Evolutionary conservation across 2,888 invertebrate species (phyloP).

Genomic region (Eupithecia abbreviata): DNA sequence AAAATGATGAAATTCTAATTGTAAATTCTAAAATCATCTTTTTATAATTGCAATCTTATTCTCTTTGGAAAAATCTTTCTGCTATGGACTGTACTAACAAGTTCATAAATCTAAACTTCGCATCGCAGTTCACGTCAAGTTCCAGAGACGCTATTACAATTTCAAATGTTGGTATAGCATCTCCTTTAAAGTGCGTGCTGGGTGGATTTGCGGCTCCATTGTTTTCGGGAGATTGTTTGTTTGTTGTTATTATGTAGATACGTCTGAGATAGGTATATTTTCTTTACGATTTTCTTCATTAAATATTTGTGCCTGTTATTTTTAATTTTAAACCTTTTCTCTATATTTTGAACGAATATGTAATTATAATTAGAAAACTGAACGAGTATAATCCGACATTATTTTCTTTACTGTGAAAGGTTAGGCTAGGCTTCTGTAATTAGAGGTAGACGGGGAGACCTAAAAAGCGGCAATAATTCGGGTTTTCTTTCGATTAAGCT

Average conservation of each 20-base stretch:
- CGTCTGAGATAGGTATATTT: not conserved
- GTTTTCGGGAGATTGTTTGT: slow-evolving; percentile 48
- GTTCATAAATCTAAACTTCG: slow-evolving; percentile 72
- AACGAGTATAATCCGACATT: not conserved
- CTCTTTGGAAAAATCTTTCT: not conserved
- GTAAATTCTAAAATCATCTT: not conserved
- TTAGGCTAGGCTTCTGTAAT: not conserved
- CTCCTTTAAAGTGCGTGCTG: slow-evolving; percentile 34
- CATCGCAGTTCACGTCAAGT: slow-evolving; percentile 65
- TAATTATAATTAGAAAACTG: not conserved
- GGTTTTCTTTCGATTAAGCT: too few species aligned
- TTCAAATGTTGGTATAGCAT: slow-evolving; percentile 52
- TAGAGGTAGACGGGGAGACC: not conserved
- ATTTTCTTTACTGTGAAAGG: not conserved
- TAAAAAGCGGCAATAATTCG: not conserved
- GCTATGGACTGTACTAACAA: slow-evolving; percentile 42
- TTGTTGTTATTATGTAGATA: not conserved
- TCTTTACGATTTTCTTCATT: slow-evolving; percentile 6
- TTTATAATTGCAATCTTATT: not conserved
- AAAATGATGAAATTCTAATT: too few species aligned
- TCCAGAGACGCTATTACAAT: slow-evolving; percentile 60
- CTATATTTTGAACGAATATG: not conserved
- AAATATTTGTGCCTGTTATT: not conserved
- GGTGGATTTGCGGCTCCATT: slow-evolving; percentile 51
- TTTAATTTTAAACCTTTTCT: not conserved